Evolutionary conservation across 2,113 vertebrate genomes (phyloP), one percentile per base, ranked within the genome.

Genomic region (Thermophis baileyi): DNA sequence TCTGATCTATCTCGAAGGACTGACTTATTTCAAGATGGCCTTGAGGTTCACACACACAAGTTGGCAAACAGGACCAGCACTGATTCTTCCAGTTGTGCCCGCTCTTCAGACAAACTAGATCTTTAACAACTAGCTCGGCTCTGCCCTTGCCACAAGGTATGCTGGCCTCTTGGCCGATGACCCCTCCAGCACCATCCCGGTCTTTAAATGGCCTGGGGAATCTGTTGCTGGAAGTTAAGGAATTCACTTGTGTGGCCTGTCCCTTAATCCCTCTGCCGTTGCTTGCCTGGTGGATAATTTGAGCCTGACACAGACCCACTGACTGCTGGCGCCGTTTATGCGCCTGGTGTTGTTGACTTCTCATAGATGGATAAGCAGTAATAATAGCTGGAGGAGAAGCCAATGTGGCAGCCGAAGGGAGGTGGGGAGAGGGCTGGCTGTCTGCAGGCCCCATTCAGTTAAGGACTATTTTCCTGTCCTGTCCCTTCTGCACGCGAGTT

Each of bases 301-400:
- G 69, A 91, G 12, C 1, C 86, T 94, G 95, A 98, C 97, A 98
- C 98, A 96, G 91, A 90, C 85, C 95, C 92, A 93, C 89, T 91
- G 95, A 96, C 86, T 94, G 91, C 95, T 2, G 11, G 96, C 97
- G 95, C 95, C 40, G 88, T 96, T 98, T 97, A 95, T 96, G 94
- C 2, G 96, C 86, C 96, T 89, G 96, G 97, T 96, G 97, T 97
- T 97, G 97, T 95, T 97, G 94, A 96, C 97, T 98, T 98, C 97
- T 96, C 89, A 96, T 60, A 96, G 98, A 89, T 98, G 98, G 97
- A 20, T 98, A 97, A 98, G 94, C 98, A 98, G 92, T 96, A 95
- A 98, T 97, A 99, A 98, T 98, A 97, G 97, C 95, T 74, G 96
- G 88, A 94, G 95, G 63, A 85, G 89, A 95, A 95, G 93, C 87